Evolutionary conservation across 2,888 invertebrate genomes (phyloP).

Genomic region (Macrosiphum euphorbiae): DNA sequence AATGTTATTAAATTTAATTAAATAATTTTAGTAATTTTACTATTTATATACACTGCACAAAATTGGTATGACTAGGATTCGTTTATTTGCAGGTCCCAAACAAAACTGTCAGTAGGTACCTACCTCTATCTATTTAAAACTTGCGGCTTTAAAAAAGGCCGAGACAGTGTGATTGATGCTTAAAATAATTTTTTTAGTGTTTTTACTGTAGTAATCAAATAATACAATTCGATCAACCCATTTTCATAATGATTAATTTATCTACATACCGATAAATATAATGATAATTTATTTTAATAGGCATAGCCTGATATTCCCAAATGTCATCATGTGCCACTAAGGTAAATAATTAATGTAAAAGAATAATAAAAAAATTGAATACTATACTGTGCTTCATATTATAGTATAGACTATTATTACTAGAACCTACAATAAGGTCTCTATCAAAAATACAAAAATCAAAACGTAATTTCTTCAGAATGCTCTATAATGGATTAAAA

Average conservation of each 20-base stretch:
- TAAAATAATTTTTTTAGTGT: not conserved
- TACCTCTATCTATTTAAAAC: not conserved
- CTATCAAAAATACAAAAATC: too few species aligned
- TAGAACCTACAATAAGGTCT: too few species aligned
- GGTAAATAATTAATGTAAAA: not conserved
- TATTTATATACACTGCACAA: too few species aligned
- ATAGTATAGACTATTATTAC: too few species aligned
- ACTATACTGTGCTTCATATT: too few species aligned
- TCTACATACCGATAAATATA: not conserved
- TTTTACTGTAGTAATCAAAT: too few species aligned
- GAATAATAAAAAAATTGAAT: not conserved
- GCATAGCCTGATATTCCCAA: not conserved
- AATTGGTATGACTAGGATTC: not conserved
- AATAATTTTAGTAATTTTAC: too few species aligned
- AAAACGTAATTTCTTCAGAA: not conserved
- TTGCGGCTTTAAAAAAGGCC: accelerated
- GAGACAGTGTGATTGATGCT: not conserved
- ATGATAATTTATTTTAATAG: not conserved
- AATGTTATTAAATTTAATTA: too few species aligned
- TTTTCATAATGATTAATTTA: not conserved
- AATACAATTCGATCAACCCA: too few species aligned
- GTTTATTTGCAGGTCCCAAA: not conserved
- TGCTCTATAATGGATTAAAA: not conserved
- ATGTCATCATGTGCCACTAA: not conserved
- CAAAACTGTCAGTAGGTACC: not conserved